A percentile compares a stretch with the other conserved stretches of the same genome.
These are phyloP conservation scores for Oncorhynchus keta DNA, from an alignment of 2,113 vertebrate genomes.

Conservation along the genomic window DNA sequence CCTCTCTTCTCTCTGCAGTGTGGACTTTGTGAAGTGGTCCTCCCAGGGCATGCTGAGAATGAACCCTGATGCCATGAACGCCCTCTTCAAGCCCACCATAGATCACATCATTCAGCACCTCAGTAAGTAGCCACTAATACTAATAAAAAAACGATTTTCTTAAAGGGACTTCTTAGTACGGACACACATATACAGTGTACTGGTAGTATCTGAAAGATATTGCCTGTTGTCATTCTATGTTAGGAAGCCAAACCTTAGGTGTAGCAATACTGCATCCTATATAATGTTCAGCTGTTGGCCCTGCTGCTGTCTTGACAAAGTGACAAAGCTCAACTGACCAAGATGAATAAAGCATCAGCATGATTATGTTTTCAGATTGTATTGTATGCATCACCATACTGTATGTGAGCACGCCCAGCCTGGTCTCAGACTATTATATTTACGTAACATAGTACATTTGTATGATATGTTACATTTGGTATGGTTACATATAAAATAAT, in stretches of 20 bases:
- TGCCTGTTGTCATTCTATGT: no score
- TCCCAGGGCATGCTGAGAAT: conserved; percentile 98
- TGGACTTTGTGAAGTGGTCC: conserved; percentile 99
- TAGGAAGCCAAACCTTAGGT: no score
- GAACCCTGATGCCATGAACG: conserved; percentile 97
- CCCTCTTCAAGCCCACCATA: conserved; percentile 95
- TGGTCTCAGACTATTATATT: no score
- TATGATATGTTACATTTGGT: no score
- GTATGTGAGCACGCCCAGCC: no score
- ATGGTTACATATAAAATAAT: no score
- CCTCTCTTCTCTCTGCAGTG: conserved; percentile 65
- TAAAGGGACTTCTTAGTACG: background rate
- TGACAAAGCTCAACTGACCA: background rate
- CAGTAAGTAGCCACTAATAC: conserved; percentile 72
- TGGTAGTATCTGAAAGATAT: no score
- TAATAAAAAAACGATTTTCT: background rate
- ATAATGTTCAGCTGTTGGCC: no score
- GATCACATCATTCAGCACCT: conserved; percentile 96
- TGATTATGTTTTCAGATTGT: background rate
- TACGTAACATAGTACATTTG: no score
- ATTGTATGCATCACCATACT: background rate
- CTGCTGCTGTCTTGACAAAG: background rate
- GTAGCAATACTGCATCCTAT: no score
- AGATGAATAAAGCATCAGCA: background rate
- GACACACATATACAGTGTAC: no score